Conservation (phyloP, 2,797 vertebrate species). For the Trachops cirrhosus region DNA sequence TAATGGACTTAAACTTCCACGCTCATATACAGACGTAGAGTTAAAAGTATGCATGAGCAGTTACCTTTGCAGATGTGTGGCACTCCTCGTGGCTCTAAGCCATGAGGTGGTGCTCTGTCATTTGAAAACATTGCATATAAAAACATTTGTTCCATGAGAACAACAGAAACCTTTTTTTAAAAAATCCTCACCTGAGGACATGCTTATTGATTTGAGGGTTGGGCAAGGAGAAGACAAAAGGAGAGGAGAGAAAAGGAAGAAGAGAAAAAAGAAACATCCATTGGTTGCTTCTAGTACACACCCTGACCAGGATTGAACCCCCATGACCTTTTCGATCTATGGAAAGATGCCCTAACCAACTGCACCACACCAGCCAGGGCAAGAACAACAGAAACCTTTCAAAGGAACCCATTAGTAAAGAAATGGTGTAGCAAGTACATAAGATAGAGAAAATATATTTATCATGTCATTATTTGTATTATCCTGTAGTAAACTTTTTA, state of each 20-base stretch:
- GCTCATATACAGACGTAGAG: background rate
- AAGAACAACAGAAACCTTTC: too few relatives aligned
- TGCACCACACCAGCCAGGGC: too few relatives aligned
- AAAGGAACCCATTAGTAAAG: background rate
- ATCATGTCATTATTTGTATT: background rate
- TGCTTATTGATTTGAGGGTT: too few relatives aligned
- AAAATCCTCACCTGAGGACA: too few relatives aligned
- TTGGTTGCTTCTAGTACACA: too few relatives aligned
- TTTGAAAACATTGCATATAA: background rate
- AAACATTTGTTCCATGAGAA: background rate
- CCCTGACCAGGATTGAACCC: too few relatives aligned
- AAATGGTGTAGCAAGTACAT: background rate
- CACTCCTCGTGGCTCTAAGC: accelerated
- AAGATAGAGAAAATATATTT: background rate
- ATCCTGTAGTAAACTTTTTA: background rate
- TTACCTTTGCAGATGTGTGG: background rate
- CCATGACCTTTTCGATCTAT: too few relatives aligned
- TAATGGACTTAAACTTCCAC: background rate
- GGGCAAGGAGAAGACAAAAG: too few relatives aligned
- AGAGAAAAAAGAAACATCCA: too few relatives aligned
- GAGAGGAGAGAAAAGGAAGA: too few relatives aligned
- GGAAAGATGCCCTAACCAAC: too few relatives aligned
- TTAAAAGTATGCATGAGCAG: background rate
- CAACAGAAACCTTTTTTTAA: background rate
- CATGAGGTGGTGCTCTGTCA: accelerated